Evolutionary conservation across 2,113 vertebrate genomes (phyloP), one percentile per base, ranked within the genome.

Genomic region (Symphodus melops): DNA sequence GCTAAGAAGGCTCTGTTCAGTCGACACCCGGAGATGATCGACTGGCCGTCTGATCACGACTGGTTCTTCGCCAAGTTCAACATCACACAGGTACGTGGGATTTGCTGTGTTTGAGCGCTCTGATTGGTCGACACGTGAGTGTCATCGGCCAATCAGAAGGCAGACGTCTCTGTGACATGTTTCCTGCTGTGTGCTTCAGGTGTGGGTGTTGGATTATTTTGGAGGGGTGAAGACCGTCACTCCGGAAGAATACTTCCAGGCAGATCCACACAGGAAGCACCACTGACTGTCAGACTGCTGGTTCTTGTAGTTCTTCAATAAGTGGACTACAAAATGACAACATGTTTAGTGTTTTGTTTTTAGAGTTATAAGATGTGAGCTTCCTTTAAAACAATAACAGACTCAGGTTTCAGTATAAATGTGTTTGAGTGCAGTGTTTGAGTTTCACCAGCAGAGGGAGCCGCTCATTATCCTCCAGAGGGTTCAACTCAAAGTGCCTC

Each of bases 61-160:
- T 99, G 98, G 98, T 99, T 97, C 93, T 97, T 99, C 36, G 95
- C 95, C 64, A 98, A 97, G 89, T 93, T 99, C 90, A 96, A 96
- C 88, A 97, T 99, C 90, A 95, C 95, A 33, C 95, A 95, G 81
- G 91, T 92, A 77, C 41, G 0, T 41, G 39, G 4, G 39, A 39
- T 39, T 39, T 8, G 39, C 28, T 33, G 28, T 33, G 28, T 33
- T 25, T 25, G 25, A 25, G 4, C 25, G 25, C 4, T 33, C 28
- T 5, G 4, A 33, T 33, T 33, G 28, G 28, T 33, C 28, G 4
- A 33, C 4, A 33, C 28, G 6, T 41, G 4, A 11, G 6, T 39
- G 39, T 39, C 57, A 41, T 13, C 51, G 51, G 59, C 54, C 82
- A 75, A 57, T 67, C 58, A 49, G 60, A 62, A 1, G 1, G 23